phyloP scores from a whole-genome alignment of 2,113 vertebrate genomes.

The Ramphastos sulfuratus region DNA sequence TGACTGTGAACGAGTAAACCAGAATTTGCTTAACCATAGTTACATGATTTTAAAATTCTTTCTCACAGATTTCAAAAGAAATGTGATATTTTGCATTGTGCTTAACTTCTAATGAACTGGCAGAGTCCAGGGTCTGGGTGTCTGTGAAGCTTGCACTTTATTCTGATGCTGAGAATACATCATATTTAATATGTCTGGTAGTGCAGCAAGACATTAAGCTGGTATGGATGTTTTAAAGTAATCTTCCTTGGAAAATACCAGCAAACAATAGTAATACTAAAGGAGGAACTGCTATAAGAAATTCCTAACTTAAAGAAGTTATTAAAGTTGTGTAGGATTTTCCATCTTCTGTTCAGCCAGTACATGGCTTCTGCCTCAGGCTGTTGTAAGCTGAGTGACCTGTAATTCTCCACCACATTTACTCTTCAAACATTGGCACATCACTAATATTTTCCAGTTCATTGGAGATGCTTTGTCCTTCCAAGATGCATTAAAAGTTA shows the following conservation, averaged over 20 bases:
- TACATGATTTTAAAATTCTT: neutral
- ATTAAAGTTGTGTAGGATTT: constrained; percentile 16
- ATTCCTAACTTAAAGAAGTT: neutral
- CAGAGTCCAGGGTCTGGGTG: neutral
- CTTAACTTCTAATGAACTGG: neutral
- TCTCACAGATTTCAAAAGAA: neutral
- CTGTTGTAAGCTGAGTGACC: neutral
- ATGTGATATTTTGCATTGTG: neutral
- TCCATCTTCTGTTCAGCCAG: constrained; percentile 26
- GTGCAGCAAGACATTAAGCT: neutral
- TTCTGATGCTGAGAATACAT: neutral
- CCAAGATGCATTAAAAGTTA: constrained; percentile 10
- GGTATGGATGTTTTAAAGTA: constrained; percentile 33
- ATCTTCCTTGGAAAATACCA: constrained; percentile 20
- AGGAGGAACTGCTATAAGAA: neutral
- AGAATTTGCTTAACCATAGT: neutral
- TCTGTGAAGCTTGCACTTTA: neutral
- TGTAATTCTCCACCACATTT: neutral
- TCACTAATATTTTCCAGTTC: neutral
- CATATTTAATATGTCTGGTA: neutral
- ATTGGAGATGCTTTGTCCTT: neutral
- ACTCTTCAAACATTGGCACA: neutral
- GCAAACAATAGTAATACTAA: constrained; percentile 23
- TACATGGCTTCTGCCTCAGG: neutral
- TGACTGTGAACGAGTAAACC: neutral